Conservation (phyloP, 2,888 invertebrate genomes). For the Endomychus coccineus region DNA sequence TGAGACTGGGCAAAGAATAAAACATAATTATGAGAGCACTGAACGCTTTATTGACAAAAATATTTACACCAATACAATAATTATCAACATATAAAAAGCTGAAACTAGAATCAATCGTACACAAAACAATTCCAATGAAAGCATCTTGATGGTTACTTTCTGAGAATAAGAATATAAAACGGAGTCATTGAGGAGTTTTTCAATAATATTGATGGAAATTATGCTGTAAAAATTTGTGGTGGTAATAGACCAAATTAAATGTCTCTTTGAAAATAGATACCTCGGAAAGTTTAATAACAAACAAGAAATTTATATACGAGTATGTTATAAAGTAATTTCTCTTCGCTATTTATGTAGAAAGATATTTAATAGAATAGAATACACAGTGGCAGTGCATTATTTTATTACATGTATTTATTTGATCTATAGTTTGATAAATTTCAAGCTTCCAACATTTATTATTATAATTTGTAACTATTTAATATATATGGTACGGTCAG, state of each 20-base stretch:
- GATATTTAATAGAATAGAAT: not conserved
- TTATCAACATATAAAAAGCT: constrained; percentile 10
- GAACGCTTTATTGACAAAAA: constrained; percentile 36
- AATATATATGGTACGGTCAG: constrained; percentile 21
- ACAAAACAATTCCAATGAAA: too few relatives aligned
- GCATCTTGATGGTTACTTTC: too few relatives aligned
- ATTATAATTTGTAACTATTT: constrained; percentile 10
- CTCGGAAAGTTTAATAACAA: too few relatives aligned
- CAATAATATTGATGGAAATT: too few relatives aligned
- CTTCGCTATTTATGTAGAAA: too few relatives aligned
- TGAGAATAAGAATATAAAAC: too few relatives aligned
- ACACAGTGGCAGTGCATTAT: constrained; percentile 12
- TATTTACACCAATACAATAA: constrained; percentile 26
- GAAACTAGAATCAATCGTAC: constrained; percentile 14
- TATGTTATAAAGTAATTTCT: too few relatives aligned
- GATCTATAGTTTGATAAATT: constrained; percentile 9
- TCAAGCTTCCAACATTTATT: constrained; percentile 21
- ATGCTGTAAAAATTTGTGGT: too few relatives aligned
- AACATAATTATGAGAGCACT: constrained; percentile 30
- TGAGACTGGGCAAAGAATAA: not conserved
- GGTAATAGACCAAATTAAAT: too few relatives aligned
- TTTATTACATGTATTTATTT: constrained; percentile 10
- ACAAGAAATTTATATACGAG: too few relatives aligned
- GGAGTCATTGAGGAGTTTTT: too few relatives aligned
- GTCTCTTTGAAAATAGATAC: too few relatives aligned